phyloP scores from a whole-genome alignment of 2,113 vertebrate genomes.

The Reinhardtius hippoglossoides region DNA sequence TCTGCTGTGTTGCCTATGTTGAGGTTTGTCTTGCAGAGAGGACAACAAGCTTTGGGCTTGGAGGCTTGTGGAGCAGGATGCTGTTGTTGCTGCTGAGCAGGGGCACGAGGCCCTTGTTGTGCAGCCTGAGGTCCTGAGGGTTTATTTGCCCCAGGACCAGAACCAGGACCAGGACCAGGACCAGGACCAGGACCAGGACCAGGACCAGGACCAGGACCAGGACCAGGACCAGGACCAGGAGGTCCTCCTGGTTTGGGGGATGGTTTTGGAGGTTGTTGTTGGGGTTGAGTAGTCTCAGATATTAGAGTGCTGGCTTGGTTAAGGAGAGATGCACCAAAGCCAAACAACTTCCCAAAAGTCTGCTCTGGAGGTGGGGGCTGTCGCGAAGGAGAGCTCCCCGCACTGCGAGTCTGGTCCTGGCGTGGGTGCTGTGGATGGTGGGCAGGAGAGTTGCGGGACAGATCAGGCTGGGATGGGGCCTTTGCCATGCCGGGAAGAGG shows the following conservation, averaged over 20 bases:
- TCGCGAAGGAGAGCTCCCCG: slow-evolving; percentile 85
- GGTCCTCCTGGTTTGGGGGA: slow-evolving; percentile 89
- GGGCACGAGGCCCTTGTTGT: slow-evolving; percentile 71
- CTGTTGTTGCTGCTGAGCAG: slow-evolving; percentile 66
- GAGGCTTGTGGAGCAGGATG: slow-evolving; percentile 51
- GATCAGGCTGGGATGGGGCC: slow-evolving; percentile 86
- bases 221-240: slow-evolving; percentile 87
- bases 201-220: slow-evolving; percentile 86
- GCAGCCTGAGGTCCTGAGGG: slow-evolving; percentile 75
- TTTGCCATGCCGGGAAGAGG: slow-evolving; percentile 83
- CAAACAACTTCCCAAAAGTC: slow-evolving; percentile 94
- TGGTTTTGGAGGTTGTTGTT: slow-evolving; percentile 88
- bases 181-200: slow-evolving; percentile 86
- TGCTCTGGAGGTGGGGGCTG: slow-evolving; percentile 90
- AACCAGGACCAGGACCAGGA: slow-evolving; percentile 86
- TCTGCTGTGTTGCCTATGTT: slow-evolving; percentile 87
- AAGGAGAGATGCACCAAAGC: slow-evolving; percentile 94
- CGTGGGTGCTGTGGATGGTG: slow-evolving; percentile 83
- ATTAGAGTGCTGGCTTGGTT: slow-evolving; percentile 98
- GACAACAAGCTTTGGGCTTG: slow-evolving; percentile 89
- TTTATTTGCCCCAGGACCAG: slow-evolving; percentile 86
- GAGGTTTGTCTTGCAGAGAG: slow-evolving; percentile 94
- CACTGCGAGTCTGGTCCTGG: slow-evolving; percentile 87
- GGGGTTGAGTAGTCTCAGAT: slow-evolving; percentile 88
- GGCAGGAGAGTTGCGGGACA: slow-evolving; percentile 84